Evolutionary conservation across 2,113 vertebrate species (phyloP).

Genomic region (Neodontobutis hainanensis): DNA sequence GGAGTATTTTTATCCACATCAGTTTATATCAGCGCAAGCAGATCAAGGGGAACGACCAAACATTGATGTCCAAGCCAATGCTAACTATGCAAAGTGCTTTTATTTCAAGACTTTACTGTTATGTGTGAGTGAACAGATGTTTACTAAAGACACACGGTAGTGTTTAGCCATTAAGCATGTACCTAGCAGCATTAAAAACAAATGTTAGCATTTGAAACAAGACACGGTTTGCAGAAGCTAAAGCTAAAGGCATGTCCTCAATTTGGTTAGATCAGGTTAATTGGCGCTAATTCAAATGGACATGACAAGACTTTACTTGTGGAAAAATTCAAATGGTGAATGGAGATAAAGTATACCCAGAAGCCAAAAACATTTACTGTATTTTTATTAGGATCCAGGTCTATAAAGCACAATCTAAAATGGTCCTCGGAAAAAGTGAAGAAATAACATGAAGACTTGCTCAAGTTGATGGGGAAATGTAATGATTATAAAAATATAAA

Average conservation of each 20-base stretch:
- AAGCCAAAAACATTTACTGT: too few relatives aligned
- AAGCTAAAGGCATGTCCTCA: neutral
- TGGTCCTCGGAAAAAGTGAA: too few relatives aligned
- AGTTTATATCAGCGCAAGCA: neutral
- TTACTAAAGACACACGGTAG: neutral
- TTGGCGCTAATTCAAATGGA: neutral
- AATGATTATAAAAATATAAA: too few relatives aligned
- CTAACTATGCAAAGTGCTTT: neutral
- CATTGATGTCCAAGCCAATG: slow-evolving; percentile 3
- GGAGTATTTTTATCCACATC: slow-evolving; percentile 14
- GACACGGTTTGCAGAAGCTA: neutral
- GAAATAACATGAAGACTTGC: too few relatives aligned
- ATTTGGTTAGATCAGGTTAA: slow-evolving; percentile 3
- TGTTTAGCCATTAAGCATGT: slow-evolving; percentile 1
- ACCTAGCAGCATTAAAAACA: slow-evolving; percentile 1
- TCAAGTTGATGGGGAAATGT: too few relatives aligned
- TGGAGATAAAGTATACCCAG: too few relatives aligned
- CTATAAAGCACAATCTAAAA: too few relatives aligned
- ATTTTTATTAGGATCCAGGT: too few relatives aligned
- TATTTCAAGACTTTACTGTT: too few relatives aligned
- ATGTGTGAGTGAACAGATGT: neutral
- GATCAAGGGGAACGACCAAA: neutral
- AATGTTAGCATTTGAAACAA: neutral
- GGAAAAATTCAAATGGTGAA: neutral
- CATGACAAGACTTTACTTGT: neutral